phyloP scores from a whole-genome alignment of 2,797 vertebrate species.

The Danio albolineatus region DNA sequence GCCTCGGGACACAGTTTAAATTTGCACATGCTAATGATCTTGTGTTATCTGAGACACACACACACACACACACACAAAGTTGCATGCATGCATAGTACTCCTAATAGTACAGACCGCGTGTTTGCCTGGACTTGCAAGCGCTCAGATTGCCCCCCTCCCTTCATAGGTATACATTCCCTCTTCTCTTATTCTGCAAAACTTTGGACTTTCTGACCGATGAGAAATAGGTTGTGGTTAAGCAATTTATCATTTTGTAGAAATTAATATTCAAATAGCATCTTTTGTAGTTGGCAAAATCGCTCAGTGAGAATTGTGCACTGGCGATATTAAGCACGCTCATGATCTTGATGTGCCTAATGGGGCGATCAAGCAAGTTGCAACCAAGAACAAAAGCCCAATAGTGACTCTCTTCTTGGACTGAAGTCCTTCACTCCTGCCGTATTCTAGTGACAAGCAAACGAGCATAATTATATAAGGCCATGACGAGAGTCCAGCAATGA shows the following conservation, averaged over 20 bases:
- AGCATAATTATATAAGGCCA: constrained; percentile 87
- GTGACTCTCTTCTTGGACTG: constrained; percentile 82
- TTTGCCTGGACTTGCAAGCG: constrained; percentile 22
- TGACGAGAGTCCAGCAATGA: constrained; percentile 92
- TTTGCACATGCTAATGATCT: constrained; percentile 50
- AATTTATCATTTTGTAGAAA: background rate
- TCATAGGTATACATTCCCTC: constrained; percentile 17
- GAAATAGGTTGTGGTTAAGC: background rate
- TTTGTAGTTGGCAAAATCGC: constrained; percentile 3
- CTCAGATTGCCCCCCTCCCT: constrained; percentile 31
- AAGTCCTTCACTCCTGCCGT: constrained; percentile 68
- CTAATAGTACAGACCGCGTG: constrained; percentile 27
- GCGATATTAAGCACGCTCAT: constrained; percentile 84
- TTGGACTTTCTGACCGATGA: background rate
- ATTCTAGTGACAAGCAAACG: constrained; percentile 81
- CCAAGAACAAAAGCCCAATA: constrained; percentile 91
- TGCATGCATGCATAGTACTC: constrained; percentile 15
- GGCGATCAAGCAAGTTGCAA: constrained; percentile 95
- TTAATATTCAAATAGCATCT: background rate
- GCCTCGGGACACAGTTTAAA: constrained; percentile 39
- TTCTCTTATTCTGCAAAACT: constrained; percentile 18
- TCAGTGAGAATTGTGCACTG: constrained; percentile 67
- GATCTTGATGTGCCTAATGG: constrained; percentile 97
- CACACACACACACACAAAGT: too few species aligned
- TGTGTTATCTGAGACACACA: constrained; percentile 36